Evolutionary conservation across 1,140 invertebrate species (phyloP), one percentile per base, ranked within the genome.

Genomic region (Dufourea novaeangliae): DNA sequence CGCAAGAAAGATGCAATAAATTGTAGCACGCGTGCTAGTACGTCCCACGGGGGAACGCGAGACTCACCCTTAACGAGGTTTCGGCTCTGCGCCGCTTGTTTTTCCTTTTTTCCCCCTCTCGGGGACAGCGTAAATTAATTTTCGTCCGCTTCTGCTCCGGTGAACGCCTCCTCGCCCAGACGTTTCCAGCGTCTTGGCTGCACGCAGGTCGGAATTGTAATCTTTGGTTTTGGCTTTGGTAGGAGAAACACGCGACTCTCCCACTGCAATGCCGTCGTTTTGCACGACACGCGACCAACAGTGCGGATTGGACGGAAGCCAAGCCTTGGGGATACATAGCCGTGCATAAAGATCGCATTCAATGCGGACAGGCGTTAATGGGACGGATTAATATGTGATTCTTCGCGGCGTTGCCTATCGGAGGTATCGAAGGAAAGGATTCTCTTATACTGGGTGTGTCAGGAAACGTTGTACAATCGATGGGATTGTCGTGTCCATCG

Each of bases 1-100:
- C 79, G 78, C 85, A 88, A 89, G 88, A 88, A 88, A 89, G 87
- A 81, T 61, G 86, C 80, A 80, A 89, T 89, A 89, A 89, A 89
- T 89, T 86, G 86, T 88, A 85, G 75, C 79, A 83, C 79, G 78
- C 77, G 85, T 74, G 77, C 83, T 83, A 86, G 80, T 82, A 82
- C 73, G 61, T 78, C 68, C 54, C 44, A 29, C 34, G 62, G 46
- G 59, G 50, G 77, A 66, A 61, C 66, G 44, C 25, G 52, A 74
- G 75, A 69, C 52, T 82, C 64, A 29, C 75, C 80, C 75, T 83
- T 83, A 82, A 83, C 82, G 75, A 83, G 75, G 34, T 83, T 79
- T 72, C 63, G 44, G 17, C 64, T 29, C 25, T n/a, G 37, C 22
- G 34, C n/a, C 41, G 29, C 5, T 50, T 50, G 7, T 56, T 29